These are phyloP conservation scores for Subacronicta megacephala DNA, from an alignment of 2,888 invertebrate species.

Conservation along the genomic window DNA sequence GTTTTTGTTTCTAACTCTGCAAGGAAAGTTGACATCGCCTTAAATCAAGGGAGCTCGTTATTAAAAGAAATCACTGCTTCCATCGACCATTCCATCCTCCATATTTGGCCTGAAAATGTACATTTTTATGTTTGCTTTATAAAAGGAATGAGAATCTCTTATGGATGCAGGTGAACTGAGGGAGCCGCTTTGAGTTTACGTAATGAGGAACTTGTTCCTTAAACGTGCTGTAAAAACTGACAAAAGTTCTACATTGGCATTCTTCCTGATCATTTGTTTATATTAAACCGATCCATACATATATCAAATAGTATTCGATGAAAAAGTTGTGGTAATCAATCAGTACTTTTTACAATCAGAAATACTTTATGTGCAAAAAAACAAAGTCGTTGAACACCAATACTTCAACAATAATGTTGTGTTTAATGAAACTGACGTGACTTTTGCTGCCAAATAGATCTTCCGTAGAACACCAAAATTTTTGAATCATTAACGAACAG, in stretches of 20 bases:
- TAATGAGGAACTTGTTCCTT: conserved; percentile 65
- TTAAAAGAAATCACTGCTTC: conserved; percentile 85
- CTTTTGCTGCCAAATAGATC: conserved; percentile 7
- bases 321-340: conserved; percentile 40
- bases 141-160: conserved; percentile 76
- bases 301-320: conserved; percentile 24
- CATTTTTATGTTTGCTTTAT: conserved; percentile 74
- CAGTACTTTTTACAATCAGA: conserved; percentile 26
- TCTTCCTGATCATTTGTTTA: conserved; percentile 55
- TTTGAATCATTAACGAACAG: conserved; percentile 9
- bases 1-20: conserved; percentile 82
- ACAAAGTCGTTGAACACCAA: conserved; percentile 13
- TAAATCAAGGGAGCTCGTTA: conserved; percentile 76
- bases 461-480: conserved; percentile 4
- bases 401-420: background rate
- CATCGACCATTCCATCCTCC: conserved; percentile 72
- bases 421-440: conserved; percentile 12
- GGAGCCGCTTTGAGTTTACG: conserved; percentile 53
- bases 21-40: conserved; percentile 85
- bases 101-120: conserved; percentile 79
- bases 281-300: conserved; percentile 43
- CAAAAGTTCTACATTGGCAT: conserved; percentile 40
- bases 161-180: conserved; percentile 71
- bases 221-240: conserved; percentile 55
- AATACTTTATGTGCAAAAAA: conserved; percentile 41